phyloP scores from a whole-genome alignment of 2,888 invertebrate species.

The Macaria liturata region DNA sequence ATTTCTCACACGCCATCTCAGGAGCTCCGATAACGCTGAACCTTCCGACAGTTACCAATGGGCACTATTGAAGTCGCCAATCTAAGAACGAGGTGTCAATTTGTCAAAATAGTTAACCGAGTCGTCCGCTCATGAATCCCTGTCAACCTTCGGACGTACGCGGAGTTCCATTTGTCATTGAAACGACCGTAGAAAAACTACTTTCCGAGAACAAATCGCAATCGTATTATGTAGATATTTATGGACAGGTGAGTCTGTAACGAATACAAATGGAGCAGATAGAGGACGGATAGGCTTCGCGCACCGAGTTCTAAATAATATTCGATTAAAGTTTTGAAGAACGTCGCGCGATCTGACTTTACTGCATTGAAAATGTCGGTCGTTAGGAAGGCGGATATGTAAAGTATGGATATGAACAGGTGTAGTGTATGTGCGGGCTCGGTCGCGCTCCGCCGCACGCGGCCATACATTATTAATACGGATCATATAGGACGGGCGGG shows the following conservation, averaged over 20 bases:
- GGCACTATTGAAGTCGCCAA: conserved; percentile 19
- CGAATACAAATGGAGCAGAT: conserved; percentile 27
- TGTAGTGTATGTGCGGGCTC: conserved; percentile 26
- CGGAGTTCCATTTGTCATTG: conserved; percentile 28
- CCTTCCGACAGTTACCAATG: conserved; percentile 20
- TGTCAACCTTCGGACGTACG: conserved; percentile 24
- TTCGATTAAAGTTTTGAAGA: conserved; percentile 16
- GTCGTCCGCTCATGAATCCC: conserved; percentile 22
- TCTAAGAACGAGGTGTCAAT: conserved; percentile 28
- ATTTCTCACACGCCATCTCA: conserved; percentile 3
- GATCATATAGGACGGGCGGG: conserved; percentile 33
- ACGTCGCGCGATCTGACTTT: conserved; percentile 2
- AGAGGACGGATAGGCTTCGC: conserved; percentile 16
- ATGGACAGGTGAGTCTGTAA: conserved; percentile 31
- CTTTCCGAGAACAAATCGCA: conserved; percentile 26
- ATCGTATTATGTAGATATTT: conserved; percentile 29
- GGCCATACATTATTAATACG: conserved; percentile 57
- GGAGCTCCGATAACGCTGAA: conserved; percentile 4
- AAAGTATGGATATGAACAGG: conserved; percentile 30
- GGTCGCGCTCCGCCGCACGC: conserved; percentile 36
- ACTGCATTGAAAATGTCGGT: conserved; percentile 1
- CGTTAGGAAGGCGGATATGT: conserved; percentile 23
- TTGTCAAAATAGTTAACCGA: conserved; percentile 28
- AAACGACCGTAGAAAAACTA: conserved; percentile 28
- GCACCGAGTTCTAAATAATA: conserved; percentile 6